Percentiles rank a stretch among this genome's conserved stretches.
Evolutionary conservation across 1,140 invertebrate genomes (phyloP).

Genomic region (Chrysoperla carnea): DNA sequence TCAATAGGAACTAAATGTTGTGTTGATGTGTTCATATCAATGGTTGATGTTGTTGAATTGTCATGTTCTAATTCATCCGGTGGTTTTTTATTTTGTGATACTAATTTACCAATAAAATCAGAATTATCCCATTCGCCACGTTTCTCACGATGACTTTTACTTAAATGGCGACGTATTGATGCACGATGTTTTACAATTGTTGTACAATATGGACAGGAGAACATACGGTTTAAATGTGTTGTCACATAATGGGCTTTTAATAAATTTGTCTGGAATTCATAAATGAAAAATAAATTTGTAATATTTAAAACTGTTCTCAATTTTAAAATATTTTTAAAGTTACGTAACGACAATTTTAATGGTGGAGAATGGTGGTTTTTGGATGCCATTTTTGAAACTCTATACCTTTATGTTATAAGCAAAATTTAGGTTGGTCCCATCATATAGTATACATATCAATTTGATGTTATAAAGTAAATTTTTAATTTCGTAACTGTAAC

Average conservation of each 20-base stretch:
- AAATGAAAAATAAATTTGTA: not conserved
- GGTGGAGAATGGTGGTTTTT: no score
- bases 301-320: conserved; percentile 1
- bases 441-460: no score
- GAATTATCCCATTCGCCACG: conserved; percentile 8
- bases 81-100: no score
- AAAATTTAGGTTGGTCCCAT: no score
- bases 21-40: conserved; percentile 4
- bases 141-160: conserved; percentile 13
- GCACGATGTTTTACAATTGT: conserved; percentile 15
- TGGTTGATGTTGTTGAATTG: conserved; percentile 1
- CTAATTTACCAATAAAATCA: conserved; percentile 5
- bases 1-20: conserved; percentile 5
- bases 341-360: no score
- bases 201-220: conserved; percentile 15
- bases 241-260: conserved; percentile 1
- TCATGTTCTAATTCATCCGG: no score
- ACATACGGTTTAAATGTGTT: not conserved
- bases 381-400: no score
- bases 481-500: no score
- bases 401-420: no score
- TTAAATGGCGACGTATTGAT: conserved; percentile 18
- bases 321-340: conserved; percentile 1
- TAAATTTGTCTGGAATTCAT: conserved; percentile 2
- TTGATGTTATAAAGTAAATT: no score